Base-by-base conservation (phyloP, 2,888 invertebrate species). In the Spodoptera littoralis region DNA sequence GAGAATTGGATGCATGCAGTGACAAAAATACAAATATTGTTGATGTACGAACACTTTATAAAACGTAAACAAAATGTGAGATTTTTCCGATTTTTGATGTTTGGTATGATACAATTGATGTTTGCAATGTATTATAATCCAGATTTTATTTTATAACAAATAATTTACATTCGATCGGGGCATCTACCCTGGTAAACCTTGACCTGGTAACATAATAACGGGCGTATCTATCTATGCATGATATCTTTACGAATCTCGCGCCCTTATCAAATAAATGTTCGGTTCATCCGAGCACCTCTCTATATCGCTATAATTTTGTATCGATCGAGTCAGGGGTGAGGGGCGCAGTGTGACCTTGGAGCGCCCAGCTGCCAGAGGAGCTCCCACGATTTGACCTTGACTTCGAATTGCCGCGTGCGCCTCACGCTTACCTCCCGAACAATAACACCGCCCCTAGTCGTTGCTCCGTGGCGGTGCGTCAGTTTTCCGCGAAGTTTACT, bases 321-420 rank as follows among this genome's bases (percentile, higher is more conserved):
- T 90, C 76, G 90, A 90, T 90, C 87, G 70, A 58, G 64, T 48
- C 70, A 60, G 76, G 70, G 79, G 79, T 52, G 80, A 67, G 80
- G 80, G 57, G 77, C 68, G 82, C 49, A 70, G 70, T 62, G 70
- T 77, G 84, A 86, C 88, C 88, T 90, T 88, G 89, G 75, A 76
- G 74, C 80, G 83, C 83, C 82, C 84, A 86, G 84, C 77, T 76
- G 79, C 77, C 60, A 77, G 74, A 83, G 84, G 73, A 86, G 87
- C 85, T 87, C 86, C 83, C 83, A 74, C 82, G 59, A 77, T 63
- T 61, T 77, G 86, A 84, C 92, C 91, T 91, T 91, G 91, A 90
- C 88, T 87, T 81, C 76, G 77, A 75, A 73, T 73, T 65, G 71
- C 81, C 76, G 76, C 77, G 68, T 81, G 80, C 81, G 82, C 81